Conservation (phyloP, 2,888 invertebrate species). For the Zaprionus obscuricornis region DNA sequence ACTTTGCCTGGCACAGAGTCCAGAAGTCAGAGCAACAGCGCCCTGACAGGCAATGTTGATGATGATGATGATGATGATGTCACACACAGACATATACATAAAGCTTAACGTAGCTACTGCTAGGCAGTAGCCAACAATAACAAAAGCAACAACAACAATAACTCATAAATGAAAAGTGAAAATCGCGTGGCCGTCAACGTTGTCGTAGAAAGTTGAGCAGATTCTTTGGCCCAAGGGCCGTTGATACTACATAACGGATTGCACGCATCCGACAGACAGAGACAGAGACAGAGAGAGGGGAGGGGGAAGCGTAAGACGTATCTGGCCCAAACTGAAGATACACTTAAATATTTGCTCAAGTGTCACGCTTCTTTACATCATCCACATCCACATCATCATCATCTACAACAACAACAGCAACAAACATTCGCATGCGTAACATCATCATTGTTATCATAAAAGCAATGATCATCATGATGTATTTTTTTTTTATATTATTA, state of each 20-base stretch:
- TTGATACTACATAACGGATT: no score
- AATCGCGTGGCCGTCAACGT: conserved; percentile 56
- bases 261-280: no score
- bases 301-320: no score
- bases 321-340: conserved; percentile 46
- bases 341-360: conserved; percentile 71
- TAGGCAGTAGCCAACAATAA: conserved; percentile 21
- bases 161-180: conserved; percentile 78
- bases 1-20: conserved; percentile 58
- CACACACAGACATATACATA: conserved; percentile 47
- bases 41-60: conserved; percentile 32
- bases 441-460: conserved; percentile 22
- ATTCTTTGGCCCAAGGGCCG: conserved; percentile 65
- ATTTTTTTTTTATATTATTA: conserved; percentile 31
- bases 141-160: conserved; percentile 65
- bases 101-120: background rate
- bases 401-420: conserved; percentile 28
- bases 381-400: conserved; percentile 34
- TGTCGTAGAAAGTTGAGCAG: conserved; percentile 75
- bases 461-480: no score
- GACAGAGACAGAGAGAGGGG: no score
- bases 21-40: conserved; percentile 60
- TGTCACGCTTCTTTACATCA: conserved; percentile 75
- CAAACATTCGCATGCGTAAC: no score
- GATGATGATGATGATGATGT: no score